phyloP scores from a whole-genome alignment of 2,888 invertebrate species.

The Agrochola circellaris region DNA sequence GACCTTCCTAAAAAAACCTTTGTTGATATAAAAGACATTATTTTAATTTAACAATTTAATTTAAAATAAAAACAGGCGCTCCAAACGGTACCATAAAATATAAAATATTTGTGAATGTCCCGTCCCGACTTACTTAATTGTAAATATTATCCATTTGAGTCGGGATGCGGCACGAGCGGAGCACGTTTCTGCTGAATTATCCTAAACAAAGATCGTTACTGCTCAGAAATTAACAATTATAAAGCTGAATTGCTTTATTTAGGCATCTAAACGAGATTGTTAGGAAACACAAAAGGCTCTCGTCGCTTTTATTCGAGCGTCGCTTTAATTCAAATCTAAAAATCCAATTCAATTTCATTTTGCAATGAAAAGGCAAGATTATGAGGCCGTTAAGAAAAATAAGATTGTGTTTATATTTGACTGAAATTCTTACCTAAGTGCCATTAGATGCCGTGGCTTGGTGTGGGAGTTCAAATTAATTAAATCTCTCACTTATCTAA shows the following conservation, averaged over 20 bases:
- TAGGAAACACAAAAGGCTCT: slow-evolving; percentile 68
- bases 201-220: slow-evolving; percentile 83
- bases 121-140: slow-evolving; percentile 48
- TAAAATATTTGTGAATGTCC: slow-evolving; percentile 42
- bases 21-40: slow-evolving; percentile 14
- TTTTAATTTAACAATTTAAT: slow-evolving; percentile 22
- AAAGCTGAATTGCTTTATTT: slow-evolving; percentile 83
- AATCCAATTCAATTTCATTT: slow-evolving; percentile 52
- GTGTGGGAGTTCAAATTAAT: slow-evolving; percentile 78
- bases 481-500: slow-evolving; percentile 78
- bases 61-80: slow-evolving; percentile 20
- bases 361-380: slow-evolving; percentile 61
- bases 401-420: slow-evolving; percentile 72
- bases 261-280: slow-evolving; percentile 73
- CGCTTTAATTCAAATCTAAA: slow-evolving; percentile 33
- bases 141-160: slow-evolving; percentile 64
- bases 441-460: slow-evolving; percentile 70
- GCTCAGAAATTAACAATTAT: slow-evolving; percentile 81
- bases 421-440: slow-evolving; percentile 71
- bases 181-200: slow-evolving; percentile 72
- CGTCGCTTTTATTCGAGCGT: slow-evolving; percentile 50
- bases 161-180: slow-evolving; percentile 60
- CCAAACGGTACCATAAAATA: slow-evolving; percentile 13
- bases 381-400: slow-evolving; percentile 68
- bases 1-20: neutral